phyloP scores from a whole-genome alignment of 2,797 vertebrate genomes.

The Gila robusta region DNA sequence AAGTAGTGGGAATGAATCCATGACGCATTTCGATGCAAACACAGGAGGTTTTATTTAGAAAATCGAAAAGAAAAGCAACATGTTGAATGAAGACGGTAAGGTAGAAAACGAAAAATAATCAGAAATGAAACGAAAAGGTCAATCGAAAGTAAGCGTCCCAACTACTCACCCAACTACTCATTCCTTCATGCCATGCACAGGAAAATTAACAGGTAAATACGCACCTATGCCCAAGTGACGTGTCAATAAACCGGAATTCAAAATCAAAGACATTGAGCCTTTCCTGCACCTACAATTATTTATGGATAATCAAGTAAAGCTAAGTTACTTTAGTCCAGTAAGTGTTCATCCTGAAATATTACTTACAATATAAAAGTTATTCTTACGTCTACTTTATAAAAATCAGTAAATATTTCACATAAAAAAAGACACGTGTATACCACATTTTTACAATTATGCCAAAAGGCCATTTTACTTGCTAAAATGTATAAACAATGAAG shows the following conservation, averaged over 20 bases:
- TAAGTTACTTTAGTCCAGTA: background rate
- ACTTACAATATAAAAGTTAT: too few species aligned
- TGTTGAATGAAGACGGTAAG: background rate
- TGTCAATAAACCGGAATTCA: background rate
- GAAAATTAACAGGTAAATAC: background rate
- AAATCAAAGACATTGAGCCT: constrained; percentile 1
- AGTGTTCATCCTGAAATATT: background rate
- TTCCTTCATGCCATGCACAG: too few species aligned
- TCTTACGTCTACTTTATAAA: background rate
- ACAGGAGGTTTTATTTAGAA: background rate
- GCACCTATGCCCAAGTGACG: background rate
- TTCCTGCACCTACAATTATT: background rate
- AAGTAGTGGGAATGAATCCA: background rate
- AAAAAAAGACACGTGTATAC: background rate
- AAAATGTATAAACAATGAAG: background rate
- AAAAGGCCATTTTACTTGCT: background rate
- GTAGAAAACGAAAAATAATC: background rate
- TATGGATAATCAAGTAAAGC: background rate
- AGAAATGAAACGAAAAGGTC: background rate
- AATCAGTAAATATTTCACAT: background rate
- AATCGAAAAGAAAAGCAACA: background rate
- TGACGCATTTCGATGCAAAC: background rate
- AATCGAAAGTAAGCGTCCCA: background rate
- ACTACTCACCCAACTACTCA: constrained; percentile 2
- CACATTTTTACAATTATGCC: background rate